Evolutionary conservation across 2,797 vertebrate species (phyloP), one percentile per base, ranked within the genome.

Genomic region (Pipistrellus pygmaeus): DNA sequence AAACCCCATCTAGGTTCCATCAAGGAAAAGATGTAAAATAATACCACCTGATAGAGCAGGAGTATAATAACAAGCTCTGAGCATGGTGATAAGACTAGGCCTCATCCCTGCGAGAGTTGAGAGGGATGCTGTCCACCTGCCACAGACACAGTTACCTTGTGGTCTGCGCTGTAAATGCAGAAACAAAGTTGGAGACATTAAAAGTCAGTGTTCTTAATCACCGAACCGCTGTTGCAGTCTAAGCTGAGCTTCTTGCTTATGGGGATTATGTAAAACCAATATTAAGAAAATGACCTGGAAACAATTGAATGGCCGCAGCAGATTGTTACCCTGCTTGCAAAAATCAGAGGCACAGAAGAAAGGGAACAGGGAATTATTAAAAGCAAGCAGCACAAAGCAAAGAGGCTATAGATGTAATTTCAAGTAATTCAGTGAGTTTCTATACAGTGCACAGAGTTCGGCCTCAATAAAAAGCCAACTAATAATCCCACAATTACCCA

Each of bases 401-500:
- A 88, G 82, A 75, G 14, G 46, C 80, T 87, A 85, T 73, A 55
- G 85, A 91, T 96, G 25, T 91, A 95, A 97, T 98, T 98, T 98
- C 95, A 96, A 93, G 96, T 96, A 93, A 91, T 95, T 97, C 69
- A 18, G 85, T 95, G 95, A 95, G 69, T 94, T 97, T 97, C 72
- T 97, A 72, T 95, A 96, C 13, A 53, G 82, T 96, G 83, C 91
- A 87, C 80, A 89, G 96, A 96, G 97, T 98, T 98, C 96, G 97
- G 91, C 86, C 77, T 97, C 96, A 97, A 96, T 96, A 96, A 97
- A 98, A 98, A 85, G 55, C 77, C 95, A 95, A 86, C 98, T 97
- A 98, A 97, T 98, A 98, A 98, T 98, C 96, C 93, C 96, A 91
- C 96, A 98, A 97, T 98, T 98, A 98, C 94, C 68, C 92, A 96